These are phyloP conservation scores for Choristoneura rosaceana DNA, from an alignment of 2,888 invertebrate species.

Conservation along the genomic window DNA sequence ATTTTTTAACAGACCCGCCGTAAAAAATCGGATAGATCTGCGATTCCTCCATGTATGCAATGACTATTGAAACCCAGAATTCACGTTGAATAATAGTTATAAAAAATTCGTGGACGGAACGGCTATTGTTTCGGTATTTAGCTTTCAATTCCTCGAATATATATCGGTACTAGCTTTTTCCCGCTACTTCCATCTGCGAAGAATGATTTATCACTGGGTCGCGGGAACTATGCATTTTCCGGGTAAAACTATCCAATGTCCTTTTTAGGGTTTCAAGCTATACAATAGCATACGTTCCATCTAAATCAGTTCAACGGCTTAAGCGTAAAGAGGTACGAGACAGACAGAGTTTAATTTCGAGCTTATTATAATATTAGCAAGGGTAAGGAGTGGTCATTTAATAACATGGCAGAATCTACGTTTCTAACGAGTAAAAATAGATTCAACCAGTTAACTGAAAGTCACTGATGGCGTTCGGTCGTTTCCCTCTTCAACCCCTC, in stretches of 20 bases:
- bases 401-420: not conserved
- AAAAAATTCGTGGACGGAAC: not conserved
- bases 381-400: not conserved
- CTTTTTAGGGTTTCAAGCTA: too few species aligned
- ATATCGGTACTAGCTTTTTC: not conserved
- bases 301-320: too few species aligned
- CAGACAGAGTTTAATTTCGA: too few species aligned
- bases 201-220: too few species aligned
- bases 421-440: not conserved
- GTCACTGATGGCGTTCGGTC: conserved; percentile 1
- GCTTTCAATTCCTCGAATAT: not conserved
- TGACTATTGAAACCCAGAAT: not conserved
- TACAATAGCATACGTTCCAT: too few species aligned
- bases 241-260: too few species aligned
- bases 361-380: too few species aligned
- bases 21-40: not conserved
- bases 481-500: not conserved
- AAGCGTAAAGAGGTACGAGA: too few species aligned
- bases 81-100: not conserved
- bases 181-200: too few species aligned
- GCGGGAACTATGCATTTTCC: too few species aligned
- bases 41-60: not conserved
- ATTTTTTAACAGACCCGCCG: too few species aligned
- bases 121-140: not conserved
- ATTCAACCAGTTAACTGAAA: conserved; percentile 4